phyloP scores from a whole-genome alignment of 2,797 vertebrate genomes.

The Carcharodon carcharias region DNA sequence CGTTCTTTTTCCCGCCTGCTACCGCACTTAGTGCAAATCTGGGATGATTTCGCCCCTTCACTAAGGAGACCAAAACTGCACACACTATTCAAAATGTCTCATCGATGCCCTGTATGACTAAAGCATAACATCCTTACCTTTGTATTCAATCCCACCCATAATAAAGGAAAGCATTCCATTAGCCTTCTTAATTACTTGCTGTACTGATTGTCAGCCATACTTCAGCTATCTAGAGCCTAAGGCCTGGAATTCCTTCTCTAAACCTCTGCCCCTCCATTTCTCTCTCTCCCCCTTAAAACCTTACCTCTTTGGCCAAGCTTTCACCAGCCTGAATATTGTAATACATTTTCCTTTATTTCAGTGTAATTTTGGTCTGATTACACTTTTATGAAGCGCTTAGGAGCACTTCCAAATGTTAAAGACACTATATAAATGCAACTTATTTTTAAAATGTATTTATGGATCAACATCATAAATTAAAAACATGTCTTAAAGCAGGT shows the following conservation, averaged over 20 bases:
- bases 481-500: not conserved
- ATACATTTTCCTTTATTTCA: not conserved
- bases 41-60: too few relatives aligned
- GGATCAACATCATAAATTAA: not conserved
- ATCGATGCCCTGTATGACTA: too few relatives aligned
- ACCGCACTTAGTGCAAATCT: too few relatives aligned
- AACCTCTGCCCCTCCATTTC: not conserved
- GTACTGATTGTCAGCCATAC: not conserved
- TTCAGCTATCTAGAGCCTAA: not conserved
- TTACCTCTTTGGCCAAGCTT: not conserved
- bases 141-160: too few relatives aligned
- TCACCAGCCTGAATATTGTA: not conserved
- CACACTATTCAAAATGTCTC: too few relatives aligned
- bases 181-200: too few relatives aligned
- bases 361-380: not conserved
- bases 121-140: too few relatives aligned
- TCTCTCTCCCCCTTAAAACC: not conserved
- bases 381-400: not conserved
- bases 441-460: not conserved
- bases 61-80: too few relatives aligned
- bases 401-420: not conserved
- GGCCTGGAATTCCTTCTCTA: not conserved
- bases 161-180: too few relatives aligned
- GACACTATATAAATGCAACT: not conserved
- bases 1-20: too few relatives aligned